These are phyloP conservation scores for Ephialtes manifestator DNA, from an alignment of 2,888 invertebrate species.

Conservation along the genomic window DNA sequence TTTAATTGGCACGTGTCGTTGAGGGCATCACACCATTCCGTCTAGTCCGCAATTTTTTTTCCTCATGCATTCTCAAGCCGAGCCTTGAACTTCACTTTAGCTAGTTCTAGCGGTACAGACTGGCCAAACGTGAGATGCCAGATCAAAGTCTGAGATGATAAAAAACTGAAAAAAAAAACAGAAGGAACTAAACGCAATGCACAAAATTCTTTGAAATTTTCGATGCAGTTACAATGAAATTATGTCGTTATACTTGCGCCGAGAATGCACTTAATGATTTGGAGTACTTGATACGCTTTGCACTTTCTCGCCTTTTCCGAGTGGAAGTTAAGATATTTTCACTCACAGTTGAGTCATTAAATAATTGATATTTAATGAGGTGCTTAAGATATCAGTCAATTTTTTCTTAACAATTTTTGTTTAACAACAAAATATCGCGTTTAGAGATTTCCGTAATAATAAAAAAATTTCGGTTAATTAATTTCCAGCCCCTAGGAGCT, in stretches of 20 bases:
- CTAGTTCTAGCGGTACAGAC: too few species aligned
- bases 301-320: constrained; percentile 14
- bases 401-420: too few species aligned
- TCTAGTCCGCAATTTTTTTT: not conserved
- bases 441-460: not conserved
- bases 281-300: not conserved
- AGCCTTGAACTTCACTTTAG: constrained; percentile 12
- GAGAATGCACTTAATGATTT: not conserved
- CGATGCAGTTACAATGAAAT: not conserved
- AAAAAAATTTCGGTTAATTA: not conserved
- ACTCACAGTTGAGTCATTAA: not conserved
- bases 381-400: too few species aligned
- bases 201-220: too few species aligned
- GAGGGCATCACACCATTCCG: not conserved
- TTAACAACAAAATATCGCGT: too few species aligned
- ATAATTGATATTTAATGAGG: constrained; percentile 9
- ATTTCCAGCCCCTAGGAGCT: not conserved
- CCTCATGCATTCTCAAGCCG: not conserved
- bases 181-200: too few species aligned
- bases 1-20: constrained; percentile 23
- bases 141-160: too few species aligned
- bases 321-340: not conserved
- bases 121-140: too few species aligned
- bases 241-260: not conserved
- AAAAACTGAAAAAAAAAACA: too few species aligned